These are phyloP conservation scores for Amblyopsis rosae DNA, from an alignment of 2,113 vertebrate genomes.

Conservation along the genomic window DNA sequence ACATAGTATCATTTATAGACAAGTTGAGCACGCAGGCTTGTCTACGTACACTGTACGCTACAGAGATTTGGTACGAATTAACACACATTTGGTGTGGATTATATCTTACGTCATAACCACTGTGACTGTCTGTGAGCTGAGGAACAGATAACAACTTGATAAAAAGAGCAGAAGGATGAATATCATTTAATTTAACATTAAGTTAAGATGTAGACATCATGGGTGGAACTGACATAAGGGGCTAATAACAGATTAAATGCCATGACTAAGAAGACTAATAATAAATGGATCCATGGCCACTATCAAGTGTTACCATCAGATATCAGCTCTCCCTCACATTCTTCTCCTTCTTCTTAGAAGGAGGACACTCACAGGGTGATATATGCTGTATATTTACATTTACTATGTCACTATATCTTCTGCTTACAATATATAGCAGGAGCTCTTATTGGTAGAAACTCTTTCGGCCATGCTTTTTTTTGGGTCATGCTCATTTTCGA, in stretches of 20 bases:
- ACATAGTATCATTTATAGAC: no score
- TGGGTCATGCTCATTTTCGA: no score
- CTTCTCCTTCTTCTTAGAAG: neutral
- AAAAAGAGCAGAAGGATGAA: constrained; percentile 3
- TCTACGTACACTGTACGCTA: no score
- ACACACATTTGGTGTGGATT: neutral
- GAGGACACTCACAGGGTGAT: neutral
- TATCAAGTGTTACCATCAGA: neutral
- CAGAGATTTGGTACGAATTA: no score
- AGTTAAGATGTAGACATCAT: constrained; percentile 20
- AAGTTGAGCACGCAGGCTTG: no score
- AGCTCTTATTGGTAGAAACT: no score
- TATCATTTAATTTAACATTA: constrained; percentile 3
- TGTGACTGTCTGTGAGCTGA: no score
- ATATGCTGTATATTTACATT: no score
- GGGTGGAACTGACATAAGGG: constrained; percentile 26
- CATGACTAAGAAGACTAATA: constrained; percentile 34
- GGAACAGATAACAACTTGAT: no score
- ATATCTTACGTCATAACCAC: neutral
- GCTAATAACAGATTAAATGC: constrained; percentile 40
- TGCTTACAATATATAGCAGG: no score
- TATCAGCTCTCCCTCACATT: neutral
- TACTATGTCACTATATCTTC: no score
- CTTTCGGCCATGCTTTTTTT: no score
- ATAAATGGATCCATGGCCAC: constrained; percentile 33